These are phyloP conservation scores for Phaedon cochleariae DNA, from an alignment of 2,888 invertebrate species.

Conservation along the genomic window DNA sequence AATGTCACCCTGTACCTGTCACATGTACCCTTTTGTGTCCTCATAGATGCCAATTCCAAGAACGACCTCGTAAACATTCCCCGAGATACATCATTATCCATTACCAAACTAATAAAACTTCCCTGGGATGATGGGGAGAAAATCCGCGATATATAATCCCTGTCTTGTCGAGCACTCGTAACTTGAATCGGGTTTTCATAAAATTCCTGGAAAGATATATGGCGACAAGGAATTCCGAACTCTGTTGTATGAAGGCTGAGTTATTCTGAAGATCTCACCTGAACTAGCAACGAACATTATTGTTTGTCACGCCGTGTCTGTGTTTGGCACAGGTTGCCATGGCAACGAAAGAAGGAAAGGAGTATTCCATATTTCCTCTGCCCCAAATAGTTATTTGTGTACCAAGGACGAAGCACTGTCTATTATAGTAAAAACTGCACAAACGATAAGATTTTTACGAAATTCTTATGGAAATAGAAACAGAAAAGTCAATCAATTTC, in stretches of 20 bases:
- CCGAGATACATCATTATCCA: conserved; percentile 1
- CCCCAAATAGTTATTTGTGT: too few species aligned
- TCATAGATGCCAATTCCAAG: neutral
- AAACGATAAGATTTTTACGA: too few species aligned
- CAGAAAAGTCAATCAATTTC: too few species aligned
- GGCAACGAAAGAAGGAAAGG: neutral
- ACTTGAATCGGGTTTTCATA: conserved; percentile 18
- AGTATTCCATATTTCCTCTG: too few species aligned
- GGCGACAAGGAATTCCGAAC: conserved; percentile 27
- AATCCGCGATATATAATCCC: neutral
- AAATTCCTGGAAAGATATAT: conserved; percentile 29
- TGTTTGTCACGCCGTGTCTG: neutral
- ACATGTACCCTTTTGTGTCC: neutral
- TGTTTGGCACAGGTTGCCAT: neutral
- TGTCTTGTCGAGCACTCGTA: neutral
- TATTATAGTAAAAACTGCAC: too few species aligned
- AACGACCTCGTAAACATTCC: neutral
- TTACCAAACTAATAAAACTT: conserved; percentile 1
- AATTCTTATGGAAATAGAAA: too few species aligned
- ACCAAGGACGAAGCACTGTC: too few species aligned
- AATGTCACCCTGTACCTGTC: too few species aligned
- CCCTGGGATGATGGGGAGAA: neutral
- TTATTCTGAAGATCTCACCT: conserved; percentile 25
- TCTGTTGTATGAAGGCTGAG: conserved; percentile 25
- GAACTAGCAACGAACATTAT: conserved; percentile 7